Conservation (phyloP, 2,797 vertebrate genomes). For the Diceros bicornis region DNA sequence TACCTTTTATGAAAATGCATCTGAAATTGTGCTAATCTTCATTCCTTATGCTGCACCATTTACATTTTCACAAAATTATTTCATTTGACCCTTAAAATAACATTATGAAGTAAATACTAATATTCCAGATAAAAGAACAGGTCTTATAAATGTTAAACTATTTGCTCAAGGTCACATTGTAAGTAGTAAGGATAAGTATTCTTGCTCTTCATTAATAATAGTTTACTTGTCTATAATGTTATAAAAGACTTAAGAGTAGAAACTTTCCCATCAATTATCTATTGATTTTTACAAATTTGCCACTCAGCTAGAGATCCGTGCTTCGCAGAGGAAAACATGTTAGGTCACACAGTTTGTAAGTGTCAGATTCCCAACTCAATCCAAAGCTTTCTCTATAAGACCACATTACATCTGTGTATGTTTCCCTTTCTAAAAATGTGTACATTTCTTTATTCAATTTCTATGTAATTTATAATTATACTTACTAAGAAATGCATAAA, state of each 20-base stretch:
- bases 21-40: not conserved
- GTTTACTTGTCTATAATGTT: not conserved
- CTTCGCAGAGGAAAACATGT: not conserved
- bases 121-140: not conserved
- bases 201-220: not conserved
- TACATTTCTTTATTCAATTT: slow-evolving; percentile 26
- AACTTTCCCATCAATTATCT: not conserved
- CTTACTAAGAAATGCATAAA: slow-evolving; percentile 59
- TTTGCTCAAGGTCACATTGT: not conserved
- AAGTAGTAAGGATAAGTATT: not conserved
- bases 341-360: not conserved
- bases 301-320: not conserved
- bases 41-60: not conserved
- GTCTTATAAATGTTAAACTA: slow-evolving; percentile 14
- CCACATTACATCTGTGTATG: not conserved
- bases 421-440: slow-evolving; percentile 32
- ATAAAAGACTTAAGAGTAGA: not conserved
- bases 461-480: slow-evolving; percentile 55
- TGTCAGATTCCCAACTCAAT: not conserved
- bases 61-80: not conserved
- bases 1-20: not conserved
- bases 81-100: not conserved
- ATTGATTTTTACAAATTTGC: slow-evolving; percentile 11
- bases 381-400: not conserved
- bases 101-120: not conserved